A percentile compares a stretch with the other conserved stretches of the same genome.
Conservation (phyloP, 1,140 invertebrate species). For the Notospermus geniculatus region DNA sequence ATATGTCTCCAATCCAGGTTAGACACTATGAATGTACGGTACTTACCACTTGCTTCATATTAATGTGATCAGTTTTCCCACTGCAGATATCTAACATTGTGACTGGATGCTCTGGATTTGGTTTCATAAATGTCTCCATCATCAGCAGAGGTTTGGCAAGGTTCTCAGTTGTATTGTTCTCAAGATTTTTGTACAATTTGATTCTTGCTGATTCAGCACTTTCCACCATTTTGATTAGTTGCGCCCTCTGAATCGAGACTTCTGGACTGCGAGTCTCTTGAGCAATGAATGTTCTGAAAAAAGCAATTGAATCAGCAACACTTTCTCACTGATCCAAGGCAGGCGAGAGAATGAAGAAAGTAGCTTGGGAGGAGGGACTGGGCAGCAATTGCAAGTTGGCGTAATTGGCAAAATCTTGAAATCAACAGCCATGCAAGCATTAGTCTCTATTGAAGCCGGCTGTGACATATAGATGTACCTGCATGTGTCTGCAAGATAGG, state of each 20-base stretch:
- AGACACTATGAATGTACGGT: too few relatives aligned
- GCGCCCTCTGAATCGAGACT: slow-evolving; percentile 32
- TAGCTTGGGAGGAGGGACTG: neutral
- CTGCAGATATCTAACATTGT: slow-evolving; percentile 40
- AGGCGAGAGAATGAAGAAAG: slow-evolving; percentile 6
- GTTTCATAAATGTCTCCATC: slow-evolving; percentile 35
- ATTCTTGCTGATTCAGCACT: slow-evolving; percentile 45
- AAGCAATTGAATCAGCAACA: neutral
- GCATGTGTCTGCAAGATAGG: slow-evolving; percentile 38
- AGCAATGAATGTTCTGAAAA: slow-evolving; percentile 33
- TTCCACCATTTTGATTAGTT: slow-evolving; percentile 41
- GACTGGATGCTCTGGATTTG: slow-evolving; percentile 25
- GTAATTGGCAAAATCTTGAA: too few relatives aligned
- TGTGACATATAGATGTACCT: slow-evolving; percentile 33
- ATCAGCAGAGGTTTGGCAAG: slow-evolving; percentile 33
- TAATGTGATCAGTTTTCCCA: slow-evolving; percentile 38
- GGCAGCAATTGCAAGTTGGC: too few relatives aligned
- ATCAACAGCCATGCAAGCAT: too few relatives aligned
- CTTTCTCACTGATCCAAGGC: neutral
- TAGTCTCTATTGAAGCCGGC: too few relatives aligned
- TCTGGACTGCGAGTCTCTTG: slow-evolving; percentile 32
- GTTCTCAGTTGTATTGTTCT: slow-evolving; percentile 37
- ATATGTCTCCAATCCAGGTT: too few relatives aligned
- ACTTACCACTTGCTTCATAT: slow-evolving; percentile 45
- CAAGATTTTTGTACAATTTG: slow-evolving; percentile 46